These are phyloP conservation scores for Phalanger gymnotis DNA, from an alignment of 2,797 vertebrate species.

Conservation along the genomic window DNA sequence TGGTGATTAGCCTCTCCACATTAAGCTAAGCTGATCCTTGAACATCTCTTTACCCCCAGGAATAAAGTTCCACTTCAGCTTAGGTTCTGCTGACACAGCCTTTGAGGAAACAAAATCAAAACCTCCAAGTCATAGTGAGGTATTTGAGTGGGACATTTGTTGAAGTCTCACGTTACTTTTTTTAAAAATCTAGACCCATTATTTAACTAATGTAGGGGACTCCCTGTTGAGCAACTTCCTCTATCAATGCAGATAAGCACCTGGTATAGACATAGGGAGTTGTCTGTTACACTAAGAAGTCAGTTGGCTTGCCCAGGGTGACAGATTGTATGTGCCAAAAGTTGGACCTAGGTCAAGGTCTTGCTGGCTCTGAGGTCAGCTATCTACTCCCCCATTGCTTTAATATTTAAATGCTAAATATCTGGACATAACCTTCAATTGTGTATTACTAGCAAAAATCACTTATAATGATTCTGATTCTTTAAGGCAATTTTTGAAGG, in stretches of 20 bases:
- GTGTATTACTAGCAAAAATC: not conserved
- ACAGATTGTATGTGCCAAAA: not conserved
- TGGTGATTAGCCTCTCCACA: not conserved
- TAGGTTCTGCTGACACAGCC: not conserved
- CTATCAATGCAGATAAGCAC: not conserved
- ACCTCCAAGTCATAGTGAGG: not conserved
- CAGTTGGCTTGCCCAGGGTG: not conserved
- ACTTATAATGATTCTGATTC: not conserved
- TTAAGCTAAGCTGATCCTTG: not conserved
- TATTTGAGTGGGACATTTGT: not conserved
- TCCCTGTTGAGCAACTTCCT: not conserved
- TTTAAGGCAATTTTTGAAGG: not conserved
- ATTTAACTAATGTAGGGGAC: not conserved
- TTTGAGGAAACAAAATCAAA: not conserved
- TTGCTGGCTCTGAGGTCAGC: not conserved
- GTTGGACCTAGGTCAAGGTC: not conserved
- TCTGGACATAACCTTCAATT: not conserved
- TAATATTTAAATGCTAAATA: not conserved
- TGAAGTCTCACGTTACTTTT: not conserved
- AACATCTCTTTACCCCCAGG: not conserved
- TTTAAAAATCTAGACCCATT: not conserved
- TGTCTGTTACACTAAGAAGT: not conserved
- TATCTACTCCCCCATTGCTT: not conserved
- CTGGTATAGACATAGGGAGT: not conserved
- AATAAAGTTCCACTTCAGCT: not conserved